Conservation (phyloP, 2,797 vertebrate genomes). For the Neostethus bicornis region DNA sequence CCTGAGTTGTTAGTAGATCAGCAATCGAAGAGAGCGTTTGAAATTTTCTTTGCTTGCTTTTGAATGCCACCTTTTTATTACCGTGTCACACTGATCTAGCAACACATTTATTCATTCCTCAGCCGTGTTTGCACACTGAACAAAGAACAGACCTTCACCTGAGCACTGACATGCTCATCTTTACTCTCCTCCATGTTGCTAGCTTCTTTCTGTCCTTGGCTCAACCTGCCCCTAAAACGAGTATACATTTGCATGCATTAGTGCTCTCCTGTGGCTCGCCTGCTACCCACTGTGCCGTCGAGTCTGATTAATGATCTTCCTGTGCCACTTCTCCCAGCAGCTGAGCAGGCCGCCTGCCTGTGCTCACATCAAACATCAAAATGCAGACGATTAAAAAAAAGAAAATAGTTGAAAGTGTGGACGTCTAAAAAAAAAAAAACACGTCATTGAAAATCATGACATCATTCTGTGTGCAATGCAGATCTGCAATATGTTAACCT, state of each 20-base stretch:
- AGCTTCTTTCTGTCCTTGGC: conserved; percentile 74
- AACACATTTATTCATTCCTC: conserved; percentile 42
- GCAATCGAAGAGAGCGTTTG: too few species aligned
- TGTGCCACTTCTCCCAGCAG: conserved; percentile 70
- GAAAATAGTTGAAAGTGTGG: conserved; percentile 10
- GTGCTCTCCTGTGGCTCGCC: conserved; percentile 77
- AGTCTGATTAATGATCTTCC: conserved; percentile 81
- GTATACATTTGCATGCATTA: conserved; percentile 84
- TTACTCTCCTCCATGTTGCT: conserved; percentile 33
- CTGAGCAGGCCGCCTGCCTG: conserved; percentile 60
- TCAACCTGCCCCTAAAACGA: conserved; percentile 77
- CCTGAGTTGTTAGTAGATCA: conserved; percentile 50
- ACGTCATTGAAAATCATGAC: background rate
- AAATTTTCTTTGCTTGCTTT: conserved; percentile 6
- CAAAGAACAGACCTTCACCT: conserved; percentile 25
- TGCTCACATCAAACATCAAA: conserved; percentile 60
- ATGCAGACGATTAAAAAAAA: conserved; percentile 24
- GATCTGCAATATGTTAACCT: background rate
- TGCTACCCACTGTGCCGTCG: conserved; percentile 75
- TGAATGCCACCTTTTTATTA: conserved; percentile 15
- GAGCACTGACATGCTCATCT: conserved; percentile 37
- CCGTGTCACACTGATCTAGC: conserved; percentile 45
- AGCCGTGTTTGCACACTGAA: conserved; percentile 26
- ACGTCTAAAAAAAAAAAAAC: background rate
- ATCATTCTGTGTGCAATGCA: background rate